Evolutionary conservation across 2,113 vertebrate genomes (phyloP).

Genomic region (Triplophysa dalaica): DNA sequence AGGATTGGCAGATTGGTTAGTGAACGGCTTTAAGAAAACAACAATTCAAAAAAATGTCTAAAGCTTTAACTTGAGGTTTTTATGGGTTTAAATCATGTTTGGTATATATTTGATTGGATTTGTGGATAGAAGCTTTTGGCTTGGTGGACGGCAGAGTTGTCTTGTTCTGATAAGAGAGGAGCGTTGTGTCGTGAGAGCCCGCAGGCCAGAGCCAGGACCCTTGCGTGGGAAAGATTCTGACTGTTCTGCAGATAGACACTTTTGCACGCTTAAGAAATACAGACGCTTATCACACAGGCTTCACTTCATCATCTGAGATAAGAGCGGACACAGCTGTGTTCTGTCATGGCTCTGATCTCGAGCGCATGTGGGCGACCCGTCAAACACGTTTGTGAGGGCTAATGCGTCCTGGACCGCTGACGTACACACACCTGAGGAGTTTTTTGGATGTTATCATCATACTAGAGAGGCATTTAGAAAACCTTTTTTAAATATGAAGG

Average conservation of each 20-base stretch:
- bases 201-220: background rate
- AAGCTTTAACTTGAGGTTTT: too few relatives aligned
- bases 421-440: background rate
- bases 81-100: too few relatives aligned
- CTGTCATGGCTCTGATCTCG: background rate
- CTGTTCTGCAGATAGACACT: conserved; percentile 19
- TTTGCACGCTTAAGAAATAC: background rate
- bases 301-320: conserved; percentile 20
- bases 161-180: background rate
- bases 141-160: background rate
- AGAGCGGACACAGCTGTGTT: background rate
- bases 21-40: too few relatives aligned
- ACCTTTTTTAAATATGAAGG: too few relatives aligned
- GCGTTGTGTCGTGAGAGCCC: background rate
- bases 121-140: background rate
- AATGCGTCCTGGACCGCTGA: background rate
- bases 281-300: conserved; percentile 5
- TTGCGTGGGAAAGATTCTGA: conserved; percentile 1
- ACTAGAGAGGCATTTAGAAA: too few relatives aligned
- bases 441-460: too few relatives aligned
- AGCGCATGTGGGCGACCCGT: background rate
- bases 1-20: background rate
- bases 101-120: too few relatives aligned
- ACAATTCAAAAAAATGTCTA: too few relatives aligned
- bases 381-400: background rate